Evolutionary conservation across 1,140 invertebrate genomes (phyloP).

Genomic region (Leucophenga varia): DNA sequence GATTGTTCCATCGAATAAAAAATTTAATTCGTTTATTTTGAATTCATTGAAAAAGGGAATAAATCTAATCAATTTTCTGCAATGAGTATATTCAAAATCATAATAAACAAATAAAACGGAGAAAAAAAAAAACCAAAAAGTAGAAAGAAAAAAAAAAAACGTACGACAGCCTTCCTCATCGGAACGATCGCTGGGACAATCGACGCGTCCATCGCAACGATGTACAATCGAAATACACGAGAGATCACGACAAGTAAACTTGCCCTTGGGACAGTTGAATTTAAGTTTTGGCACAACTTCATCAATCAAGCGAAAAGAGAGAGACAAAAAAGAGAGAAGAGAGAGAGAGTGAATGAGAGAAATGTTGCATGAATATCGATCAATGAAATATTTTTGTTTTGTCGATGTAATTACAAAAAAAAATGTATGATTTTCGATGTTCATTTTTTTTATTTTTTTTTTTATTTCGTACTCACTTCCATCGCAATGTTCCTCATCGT

Average conservation of each 20-base stretch:
- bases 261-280: constrained; percentile 59
- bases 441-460: neutral
- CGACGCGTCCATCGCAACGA: constrained; percentile 59
- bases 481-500: constrained; percentile 71
- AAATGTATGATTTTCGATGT: neutral
- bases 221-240: constrained; percentile 70
- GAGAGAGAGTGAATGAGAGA: constrained; percentile 5
- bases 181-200: constrained; percentile 62
- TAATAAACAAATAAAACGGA: too few species aligned
- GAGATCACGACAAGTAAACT: constrained; percentile 66
- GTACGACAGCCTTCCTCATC: constrained; percentile 64
- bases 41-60: too few species aligned
- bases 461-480: constrained; percentile 42
- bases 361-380: constrained; percentile 5
- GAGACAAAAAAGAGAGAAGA: constrained; percentile 1
- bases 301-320: too few species aligned
- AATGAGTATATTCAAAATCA: too few species aligned
- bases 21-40: too few species aligned
- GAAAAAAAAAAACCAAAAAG: constrained; percentile 1
- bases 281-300: constrained; percentile 47
- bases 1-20: too few species aligned
- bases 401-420: too few species aligned
- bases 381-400: too few species aligned
- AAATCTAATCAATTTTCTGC: too few species aligned
- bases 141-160: constrained; percentile 28